Conservation (phyloP, 2,113 vertebrate species). For the Microcebus jonahi region DNA sequence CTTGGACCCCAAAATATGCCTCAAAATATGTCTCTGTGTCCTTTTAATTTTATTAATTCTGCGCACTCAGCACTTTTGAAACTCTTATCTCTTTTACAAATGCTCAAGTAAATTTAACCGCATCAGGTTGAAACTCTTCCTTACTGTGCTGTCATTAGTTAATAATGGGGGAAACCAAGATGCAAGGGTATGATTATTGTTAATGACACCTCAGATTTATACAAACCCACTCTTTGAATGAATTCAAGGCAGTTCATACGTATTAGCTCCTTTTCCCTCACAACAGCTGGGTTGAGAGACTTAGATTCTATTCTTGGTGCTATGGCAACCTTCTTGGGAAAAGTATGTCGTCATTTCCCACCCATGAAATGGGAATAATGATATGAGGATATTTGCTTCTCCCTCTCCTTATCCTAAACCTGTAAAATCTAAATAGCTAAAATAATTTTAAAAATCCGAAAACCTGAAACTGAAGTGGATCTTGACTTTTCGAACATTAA, state of each 20-base stretch:
- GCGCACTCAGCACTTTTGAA: background rate
- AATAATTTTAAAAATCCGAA: background rate
- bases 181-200: background rate
- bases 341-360: conserved; percentile 23
- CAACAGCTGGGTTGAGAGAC: background rate
- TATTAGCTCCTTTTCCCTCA: background rate
- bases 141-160: background rate
- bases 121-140: conserved; percentile 12
- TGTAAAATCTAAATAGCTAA: background rate
- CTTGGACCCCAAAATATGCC: background rate
- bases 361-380: background rate
- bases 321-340: background rate
- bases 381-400: background rate
- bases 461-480: background rate
- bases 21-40: background rate
- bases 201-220: background rate
- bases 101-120: conserved; percentile 5
- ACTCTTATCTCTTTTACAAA: conserved; percentile 7
- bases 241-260: background rate
- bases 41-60: conserved; percentile 26
- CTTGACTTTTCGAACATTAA: background rate
- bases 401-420: background rate
- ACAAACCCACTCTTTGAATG: background rate
- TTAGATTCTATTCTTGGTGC: conserved; percentile 13
- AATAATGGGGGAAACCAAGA: conserved; percentile 32